Percentiles rank a stretch among this genome's conserved stretches.
These are phyloP conservation scores for Rhinolophus ferrumequinum DNA, from an alignment of 2,113 vertebrate species.

Conservation along the genomic window DNA sequence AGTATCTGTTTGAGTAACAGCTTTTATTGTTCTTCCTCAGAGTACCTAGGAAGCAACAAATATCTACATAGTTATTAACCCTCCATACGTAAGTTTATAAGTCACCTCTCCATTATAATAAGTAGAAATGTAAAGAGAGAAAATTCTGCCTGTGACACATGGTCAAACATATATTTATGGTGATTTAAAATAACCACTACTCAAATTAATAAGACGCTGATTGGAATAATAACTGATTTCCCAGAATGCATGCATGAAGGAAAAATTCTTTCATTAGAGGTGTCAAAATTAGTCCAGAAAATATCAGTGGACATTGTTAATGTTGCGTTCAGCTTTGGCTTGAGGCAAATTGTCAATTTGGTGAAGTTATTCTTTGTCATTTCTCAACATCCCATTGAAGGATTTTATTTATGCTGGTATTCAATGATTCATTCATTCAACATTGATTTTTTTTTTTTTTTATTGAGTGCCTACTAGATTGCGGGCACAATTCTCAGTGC, in stretches of 20 bases:
- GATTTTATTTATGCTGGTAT: slow-evolving; percentile 21
- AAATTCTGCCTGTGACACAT: slow-evolving; percentile 60
- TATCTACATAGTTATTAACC: slow-evolving; percentile 76
- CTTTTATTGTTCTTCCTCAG: slow-evolving; percentile 35
- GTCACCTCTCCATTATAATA: slow-evolving; percentile 66
- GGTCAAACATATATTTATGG: slow-evolving; percentile 45
- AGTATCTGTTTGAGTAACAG: slow-evolving; percentile 77
- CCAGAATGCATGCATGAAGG: slow-evolving; percentile 50
- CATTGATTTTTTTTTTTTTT: background rate
- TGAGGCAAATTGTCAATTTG: slow-evolving; percentile 56
- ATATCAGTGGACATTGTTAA: slow-evolving; percentile 6
- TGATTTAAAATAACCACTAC: slow-evolving; percentile 61
- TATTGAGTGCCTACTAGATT: background rate
- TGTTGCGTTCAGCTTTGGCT: slow-evolving; percentile 53
- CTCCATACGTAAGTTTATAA: slow-evolving; percentile 60
- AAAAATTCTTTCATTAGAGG: slow-evolving; percentile 54
- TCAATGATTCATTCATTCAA: slow-evolving; percentile 47
- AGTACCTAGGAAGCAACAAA: slow-evolving; percentile 72
- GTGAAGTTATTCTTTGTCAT: slow-evolving; percentile 61
- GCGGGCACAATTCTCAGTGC: background rate
- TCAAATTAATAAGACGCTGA: slow-evolving; percentile 68
- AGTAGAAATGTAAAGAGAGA: slow-evolving; percentile 68
- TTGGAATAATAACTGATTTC: slow-evolving; percentile 71
- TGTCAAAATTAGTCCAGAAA: slow-evolving; percentile 59
- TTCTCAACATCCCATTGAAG: slow-evolving; percentile 58